These are phyloP conservation scores for Nemotelus nigrinus DNA, from an alignment of 2,888 invertebrate genomes.

Conservation along the genomic window DNA sequence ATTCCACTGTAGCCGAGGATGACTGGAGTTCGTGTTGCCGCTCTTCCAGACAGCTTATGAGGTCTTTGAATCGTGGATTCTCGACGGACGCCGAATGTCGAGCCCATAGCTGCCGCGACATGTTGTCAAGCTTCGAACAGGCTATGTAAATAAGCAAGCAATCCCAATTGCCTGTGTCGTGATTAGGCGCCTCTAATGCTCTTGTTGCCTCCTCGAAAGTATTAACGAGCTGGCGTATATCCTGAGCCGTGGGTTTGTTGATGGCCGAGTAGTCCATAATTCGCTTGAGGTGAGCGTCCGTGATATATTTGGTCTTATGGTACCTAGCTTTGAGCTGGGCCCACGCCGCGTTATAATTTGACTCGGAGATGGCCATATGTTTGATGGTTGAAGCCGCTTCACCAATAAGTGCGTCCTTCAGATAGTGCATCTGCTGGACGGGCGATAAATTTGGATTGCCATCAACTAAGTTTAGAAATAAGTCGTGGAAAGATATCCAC, in stretches of 20 bases:
- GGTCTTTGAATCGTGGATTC: too few relatives aligned
- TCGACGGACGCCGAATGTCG: too few relatives aligned
- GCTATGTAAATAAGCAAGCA: background rate
- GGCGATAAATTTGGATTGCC: background rate
- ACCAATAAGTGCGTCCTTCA: background rate
- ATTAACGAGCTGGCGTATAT: constrained; percentile 5
- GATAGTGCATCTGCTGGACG: background rate
- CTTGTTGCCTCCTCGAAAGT: background rate
- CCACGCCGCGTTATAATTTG: constrained; percentile 9
- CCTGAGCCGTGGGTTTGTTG: background rate
- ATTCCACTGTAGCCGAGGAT: background rate
- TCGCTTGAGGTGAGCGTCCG: background rate
- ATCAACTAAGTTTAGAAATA: background rate
- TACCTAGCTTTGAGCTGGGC: background rate
- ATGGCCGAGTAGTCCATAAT: constrained; percentile 1
- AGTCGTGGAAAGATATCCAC: too few relatives aligned
- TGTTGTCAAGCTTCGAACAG: background rate
- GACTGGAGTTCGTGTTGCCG: background rate
- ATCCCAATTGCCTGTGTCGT: too few relatives aligned
- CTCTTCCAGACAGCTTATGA: too few relatives aligned
- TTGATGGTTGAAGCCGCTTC: constrained; percentile 13
- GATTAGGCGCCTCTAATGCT: too few relatives aligned
- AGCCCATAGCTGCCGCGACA: background rate
- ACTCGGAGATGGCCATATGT: constrained; percentile 4
- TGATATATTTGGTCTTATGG: background rate